Evolutionary conservation across 23 tunicate genomes (phyloP).

Genomic region (Diplosoma virens): DNA sequence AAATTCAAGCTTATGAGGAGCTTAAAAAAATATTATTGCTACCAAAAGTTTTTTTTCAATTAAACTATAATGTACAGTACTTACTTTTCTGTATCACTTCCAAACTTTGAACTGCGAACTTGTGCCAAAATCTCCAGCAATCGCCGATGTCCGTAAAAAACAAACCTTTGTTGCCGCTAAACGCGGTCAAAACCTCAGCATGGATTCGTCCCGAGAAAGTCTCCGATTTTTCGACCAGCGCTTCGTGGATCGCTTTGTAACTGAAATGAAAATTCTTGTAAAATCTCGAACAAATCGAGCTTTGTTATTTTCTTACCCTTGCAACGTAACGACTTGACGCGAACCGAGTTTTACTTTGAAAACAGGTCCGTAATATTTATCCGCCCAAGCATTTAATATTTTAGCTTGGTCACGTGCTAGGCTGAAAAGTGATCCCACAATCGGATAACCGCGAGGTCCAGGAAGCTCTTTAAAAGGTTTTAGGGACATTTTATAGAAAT

Average conservation of each 20-base stretch:
- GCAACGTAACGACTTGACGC: conserved; percentile 31
- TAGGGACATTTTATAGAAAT: not conserved
- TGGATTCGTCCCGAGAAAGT: conserved; percentile 35
- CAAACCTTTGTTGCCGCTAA: conserved; percentile 28
- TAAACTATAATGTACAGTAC: no score
- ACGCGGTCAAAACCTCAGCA: not conserved
- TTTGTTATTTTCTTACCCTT: conserved; percentile 59
- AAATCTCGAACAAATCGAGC: no score
- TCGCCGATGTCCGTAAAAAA: conserved; percentile 39
- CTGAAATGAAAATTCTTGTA: conserved; percentile 34
- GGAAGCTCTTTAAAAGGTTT: conserved; percentile 17
- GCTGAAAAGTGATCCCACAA: conserved; percentile 39
- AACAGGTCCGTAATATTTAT: conserved; percentile 54
- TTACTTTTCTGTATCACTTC: conserved; percentile 12
- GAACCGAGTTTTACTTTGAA: conserved; percentile 47
- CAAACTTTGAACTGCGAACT: conserved; percentile 16
- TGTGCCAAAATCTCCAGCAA: conserved; percentile 35
- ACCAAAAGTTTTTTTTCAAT: no score
- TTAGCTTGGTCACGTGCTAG: conserved; percentile 38
- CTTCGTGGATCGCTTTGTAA: conserved; percentile 66
- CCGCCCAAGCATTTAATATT: conserved; percentile 58
- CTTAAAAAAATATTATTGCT: no score
- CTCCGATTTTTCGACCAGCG: conserved; percentile 33
- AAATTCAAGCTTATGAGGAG: no score
- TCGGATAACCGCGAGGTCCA: conserved; percentile 48